Conservation (phyloP, 2,113 vertebrate genomes). For the Struthidea cinerea region DNA sequence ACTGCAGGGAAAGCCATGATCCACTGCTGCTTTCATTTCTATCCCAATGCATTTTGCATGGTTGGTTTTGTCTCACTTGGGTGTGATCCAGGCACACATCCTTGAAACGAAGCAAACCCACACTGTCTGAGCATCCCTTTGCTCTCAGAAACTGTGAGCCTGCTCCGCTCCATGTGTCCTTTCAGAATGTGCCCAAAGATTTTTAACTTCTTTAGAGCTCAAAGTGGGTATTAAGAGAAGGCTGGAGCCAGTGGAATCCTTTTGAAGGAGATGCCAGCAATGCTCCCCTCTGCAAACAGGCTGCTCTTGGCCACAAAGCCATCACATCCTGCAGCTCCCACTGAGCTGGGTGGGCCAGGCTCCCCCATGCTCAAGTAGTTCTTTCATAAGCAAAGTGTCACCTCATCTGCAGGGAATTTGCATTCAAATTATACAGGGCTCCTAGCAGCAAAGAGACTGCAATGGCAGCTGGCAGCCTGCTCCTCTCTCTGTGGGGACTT, state of each 20-base stretch:
- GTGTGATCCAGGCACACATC: neutral
- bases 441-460: neutral
- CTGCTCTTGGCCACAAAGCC: neutral
- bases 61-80: neutral
- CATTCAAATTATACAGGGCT: neutral
- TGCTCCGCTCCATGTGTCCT: neutral
- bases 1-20: neutral
- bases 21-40: neutral
- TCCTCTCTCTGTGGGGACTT: neutral
- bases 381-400: slow-evolving; percentile 44
- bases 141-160: neutral
- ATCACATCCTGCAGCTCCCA: neutral
- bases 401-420: neutral
- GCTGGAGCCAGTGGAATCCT: neutral
- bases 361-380: neutral
- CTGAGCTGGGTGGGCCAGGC: neutral
- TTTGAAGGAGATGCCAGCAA: slow-evolving; percentile 51
- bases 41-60: neutral
- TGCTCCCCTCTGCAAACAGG: neutral
- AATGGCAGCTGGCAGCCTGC: neutral
- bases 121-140: neutral
- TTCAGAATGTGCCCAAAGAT: neutral
- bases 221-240: slow-evolving; percentile 8
- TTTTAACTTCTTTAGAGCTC: neutral
- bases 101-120: neutral